A percentile compares a stretch with the other conserved stretches of the same genome.
Conservation (phyloP, 2,113 vertebrate genomes). For the Acinonyx jubatus region DNA sequence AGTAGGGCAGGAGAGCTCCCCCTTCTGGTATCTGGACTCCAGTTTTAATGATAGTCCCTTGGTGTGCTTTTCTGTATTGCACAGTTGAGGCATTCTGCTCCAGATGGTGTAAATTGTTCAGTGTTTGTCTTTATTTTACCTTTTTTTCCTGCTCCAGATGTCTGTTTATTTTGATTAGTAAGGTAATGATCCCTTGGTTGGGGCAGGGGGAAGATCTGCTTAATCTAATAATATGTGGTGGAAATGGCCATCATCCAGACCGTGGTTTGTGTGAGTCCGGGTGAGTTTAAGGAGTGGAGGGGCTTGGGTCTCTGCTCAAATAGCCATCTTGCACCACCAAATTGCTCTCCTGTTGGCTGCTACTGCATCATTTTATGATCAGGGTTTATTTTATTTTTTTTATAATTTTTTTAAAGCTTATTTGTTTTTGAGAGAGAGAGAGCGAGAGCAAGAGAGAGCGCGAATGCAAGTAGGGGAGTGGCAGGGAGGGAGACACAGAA, state of each 20-base stretch:
- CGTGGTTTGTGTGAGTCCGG: not conserved
- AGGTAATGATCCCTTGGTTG: not conserved
- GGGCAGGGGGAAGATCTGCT: not conserved
- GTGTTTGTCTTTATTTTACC: not conserved
- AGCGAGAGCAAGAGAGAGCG: too few relatives aligned
- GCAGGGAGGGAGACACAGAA: too few relatives aligned
- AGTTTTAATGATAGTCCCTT: not conserved
- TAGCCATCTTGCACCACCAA: not conserved
- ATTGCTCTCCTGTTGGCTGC: not conserved
- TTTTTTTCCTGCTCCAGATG: not conserved
- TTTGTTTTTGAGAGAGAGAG: too few relatives aligned
- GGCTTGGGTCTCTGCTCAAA: not conserved
- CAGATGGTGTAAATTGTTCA: not conserved
- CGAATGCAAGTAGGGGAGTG: too few relatives aligned
- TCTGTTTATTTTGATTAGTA: not conserved
- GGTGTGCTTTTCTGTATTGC: not conserved
- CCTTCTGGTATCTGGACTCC: not conserved
- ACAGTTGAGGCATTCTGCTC: not conserved
- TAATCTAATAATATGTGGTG: not conserved
- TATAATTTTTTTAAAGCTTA: too few relatives aligned
- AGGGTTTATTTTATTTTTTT: not conserved
- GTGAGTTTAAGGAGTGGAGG: not conserved
- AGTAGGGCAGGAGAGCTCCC: not conserved
- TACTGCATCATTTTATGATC: not conserved
- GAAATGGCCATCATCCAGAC: not conserved